Percentiles rank a stretch among this genome's conserved stretches.
Conservation (phyloP, 2,113 vertebrate genomes). For the Urocolius indicus region DNA sequence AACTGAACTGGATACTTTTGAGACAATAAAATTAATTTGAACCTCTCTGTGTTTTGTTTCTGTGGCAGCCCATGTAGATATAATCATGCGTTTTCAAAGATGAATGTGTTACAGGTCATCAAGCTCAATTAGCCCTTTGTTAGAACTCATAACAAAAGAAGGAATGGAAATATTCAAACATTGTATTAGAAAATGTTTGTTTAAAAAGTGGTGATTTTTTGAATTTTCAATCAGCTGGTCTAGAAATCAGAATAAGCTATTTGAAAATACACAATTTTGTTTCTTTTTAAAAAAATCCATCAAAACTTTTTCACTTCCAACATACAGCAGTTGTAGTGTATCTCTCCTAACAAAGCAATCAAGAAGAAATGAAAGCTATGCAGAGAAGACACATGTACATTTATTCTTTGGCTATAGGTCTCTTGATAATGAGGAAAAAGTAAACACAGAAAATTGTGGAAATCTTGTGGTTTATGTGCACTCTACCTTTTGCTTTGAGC, state of each 20-base stretch:
- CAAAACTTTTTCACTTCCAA: background rate
- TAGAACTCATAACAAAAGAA: background rate
- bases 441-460: background rate
- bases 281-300: background rate
- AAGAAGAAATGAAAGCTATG: background rate
- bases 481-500: background rate
- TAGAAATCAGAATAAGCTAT: conserved; percentile 13
- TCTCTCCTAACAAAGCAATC: background rate
- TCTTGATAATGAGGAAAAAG: background rate
- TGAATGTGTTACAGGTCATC: background rate
- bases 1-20: background rate
- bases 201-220: background rate
- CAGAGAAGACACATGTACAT: background rate
- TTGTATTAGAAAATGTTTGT: conserved; percentile 35
- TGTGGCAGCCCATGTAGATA: background rate
- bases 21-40: conserved; percentile 7
- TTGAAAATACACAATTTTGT: background rate
- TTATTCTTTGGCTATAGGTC: background rate
- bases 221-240: conserved; percentile 20
- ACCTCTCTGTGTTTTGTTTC: background rate
- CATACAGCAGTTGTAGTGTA: background rate
- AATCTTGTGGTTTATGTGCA: background rate
- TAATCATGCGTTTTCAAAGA: background rate
- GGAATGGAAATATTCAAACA: background rate
- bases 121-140: background rate